These are phyloP conservation scores for Rhamphomyia laevipes DNA, from an alignment of 2,888 invertebrate species.

Conservation along the genomic window DNA sequence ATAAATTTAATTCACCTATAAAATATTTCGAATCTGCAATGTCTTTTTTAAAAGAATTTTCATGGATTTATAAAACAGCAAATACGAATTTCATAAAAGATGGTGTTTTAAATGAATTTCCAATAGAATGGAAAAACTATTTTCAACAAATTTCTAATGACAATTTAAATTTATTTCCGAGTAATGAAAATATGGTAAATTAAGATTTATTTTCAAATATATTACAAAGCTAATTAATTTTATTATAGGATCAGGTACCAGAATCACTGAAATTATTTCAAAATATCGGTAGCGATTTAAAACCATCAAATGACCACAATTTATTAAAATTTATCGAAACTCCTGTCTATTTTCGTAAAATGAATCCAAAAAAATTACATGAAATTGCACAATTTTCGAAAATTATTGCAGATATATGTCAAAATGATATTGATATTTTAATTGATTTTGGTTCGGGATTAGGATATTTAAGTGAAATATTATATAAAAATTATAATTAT, in stretches of 20 bases:
- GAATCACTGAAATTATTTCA: conserved; percentile 36
- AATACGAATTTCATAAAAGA: conserved; percentile 53
- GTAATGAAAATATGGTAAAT: conserved; percentile 23
- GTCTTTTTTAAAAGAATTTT: conserved; percentile 44
- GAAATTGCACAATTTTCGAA: conserved; percentile 53
- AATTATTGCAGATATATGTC: conserved; percentile 28
- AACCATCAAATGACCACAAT: conserved; percentile 8
- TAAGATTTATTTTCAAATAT: neutral
- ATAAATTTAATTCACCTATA: conserved; percentile 17
- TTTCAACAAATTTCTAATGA: conserved; percentile 35
- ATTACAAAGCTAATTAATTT: neutral
- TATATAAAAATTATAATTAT: conserved; percentile 44
- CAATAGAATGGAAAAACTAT: conserved; percentile 40
- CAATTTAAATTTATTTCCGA: conserved; percentile 40
- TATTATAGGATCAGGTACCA: conserved; percentile 34
- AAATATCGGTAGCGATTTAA: conserved; percentile 19
- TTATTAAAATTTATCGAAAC: conserved; percentile 6
- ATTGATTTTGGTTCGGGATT: conserved; percentile 66
- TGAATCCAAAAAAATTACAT: conserved; percentile 55
- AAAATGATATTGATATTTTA: conserved; percentile 41
- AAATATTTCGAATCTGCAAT: conserved; percentile 47
- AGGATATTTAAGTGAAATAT: conserved; percentile 61
- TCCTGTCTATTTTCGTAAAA: conserved; percentile 23
- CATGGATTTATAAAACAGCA: conserved; percentile 51
- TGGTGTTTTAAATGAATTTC: conserved; percentile 43